These are phyloP conservation scores for Epistrophe grossulariae DNA, from an alignment of 2,888 invertebrate genomes.

Conservation along the genomic window DNA sequence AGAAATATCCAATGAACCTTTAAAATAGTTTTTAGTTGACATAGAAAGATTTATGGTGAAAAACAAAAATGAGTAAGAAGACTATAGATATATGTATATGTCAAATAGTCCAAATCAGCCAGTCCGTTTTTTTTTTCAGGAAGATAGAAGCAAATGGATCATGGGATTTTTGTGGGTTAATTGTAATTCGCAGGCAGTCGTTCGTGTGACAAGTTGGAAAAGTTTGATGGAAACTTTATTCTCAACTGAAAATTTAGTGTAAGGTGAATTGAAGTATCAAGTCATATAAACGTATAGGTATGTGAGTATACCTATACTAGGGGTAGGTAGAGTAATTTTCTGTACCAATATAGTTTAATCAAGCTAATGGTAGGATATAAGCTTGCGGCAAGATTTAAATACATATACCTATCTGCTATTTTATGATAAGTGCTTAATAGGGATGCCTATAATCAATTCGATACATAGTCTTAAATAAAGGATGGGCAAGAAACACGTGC, in stretches of 20 bases:
- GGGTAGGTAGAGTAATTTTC: background rate
- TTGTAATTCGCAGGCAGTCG: constrained; percentile 8
- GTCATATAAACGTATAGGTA: background rate
- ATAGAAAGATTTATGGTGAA: constrained; percentile 48
- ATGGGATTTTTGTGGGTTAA: constrained; percentile 6
- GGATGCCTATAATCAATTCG: no score
- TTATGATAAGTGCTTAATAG: no score
- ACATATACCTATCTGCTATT: no score
- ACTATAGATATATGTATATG: background rate
- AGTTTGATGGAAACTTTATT: constrained; percentile 20
- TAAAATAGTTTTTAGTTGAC: constrained; percentile 63
- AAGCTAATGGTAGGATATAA: background rate
- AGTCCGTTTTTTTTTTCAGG: no score
- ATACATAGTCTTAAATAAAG: no score
- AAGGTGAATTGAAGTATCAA: background rate
- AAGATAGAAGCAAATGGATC: background rate
- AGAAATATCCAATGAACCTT: constrained; percentile 57
- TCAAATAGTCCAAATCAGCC: constrained; percentile 48
- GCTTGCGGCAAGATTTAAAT: no score
- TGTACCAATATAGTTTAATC: background rate
- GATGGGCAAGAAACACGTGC: no score
- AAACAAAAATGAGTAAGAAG: background rate
- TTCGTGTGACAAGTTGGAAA: constrained; percentile 8
- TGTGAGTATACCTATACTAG: no score
- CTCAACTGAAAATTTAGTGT: background rate